Evolutionary conservation across 2,888 invertebrate species (phyloP).

Genomic region (Rotaria magnacalcarata): DNA sequence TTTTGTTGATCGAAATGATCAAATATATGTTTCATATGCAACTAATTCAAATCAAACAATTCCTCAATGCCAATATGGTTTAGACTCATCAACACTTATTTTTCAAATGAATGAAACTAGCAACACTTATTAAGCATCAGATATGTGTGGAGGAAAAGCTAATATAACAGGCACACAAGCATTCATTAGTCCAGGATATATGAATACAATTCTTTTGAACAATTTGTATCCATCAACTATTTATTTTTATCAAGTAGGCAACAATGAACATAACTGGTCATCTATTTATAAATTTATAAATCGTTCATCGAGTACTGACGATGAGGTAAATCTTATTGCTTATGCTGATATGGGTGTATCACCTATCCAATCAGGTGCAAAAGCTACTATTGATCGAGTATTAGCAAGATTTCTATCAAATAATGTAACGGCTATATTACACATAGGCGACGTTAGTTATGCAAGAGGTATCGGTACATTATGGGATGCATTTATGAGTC

Average conservation of each 20-base stretch:
- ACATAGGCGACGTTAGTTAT: neutral
- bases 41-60: neutral
- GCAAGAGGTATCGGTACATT: neutral
- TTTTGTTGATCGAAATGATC: neutral
- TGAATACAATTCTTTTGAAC: neutral
- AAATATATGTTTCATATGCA: neutral
- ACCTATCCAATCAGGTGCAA: neutral
- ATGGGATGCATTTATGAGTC: constrained; percentile 82
- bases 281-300: neutral
- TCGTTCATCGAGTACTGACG: neutral
- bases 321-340: neutral
- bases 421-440: neutral
- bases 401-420: neutral
- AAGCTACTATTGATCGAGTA: neutral
- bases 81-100: neutral
- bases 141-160: too few relatives aligned
- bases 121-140: too few relatives aligned
- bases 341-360: neutral
- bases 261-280: neutral
- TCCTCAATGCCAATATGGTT: neutral
- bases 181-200: too few relatives aligned
- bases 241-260: neutral
- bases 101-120: neutral
- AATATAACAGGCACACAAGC: too few relatives aligned
- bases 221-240: neutral